Conservation (phyloP, 2,797 vertebrate genomes). For the Orestias chungarensis region DNA sequence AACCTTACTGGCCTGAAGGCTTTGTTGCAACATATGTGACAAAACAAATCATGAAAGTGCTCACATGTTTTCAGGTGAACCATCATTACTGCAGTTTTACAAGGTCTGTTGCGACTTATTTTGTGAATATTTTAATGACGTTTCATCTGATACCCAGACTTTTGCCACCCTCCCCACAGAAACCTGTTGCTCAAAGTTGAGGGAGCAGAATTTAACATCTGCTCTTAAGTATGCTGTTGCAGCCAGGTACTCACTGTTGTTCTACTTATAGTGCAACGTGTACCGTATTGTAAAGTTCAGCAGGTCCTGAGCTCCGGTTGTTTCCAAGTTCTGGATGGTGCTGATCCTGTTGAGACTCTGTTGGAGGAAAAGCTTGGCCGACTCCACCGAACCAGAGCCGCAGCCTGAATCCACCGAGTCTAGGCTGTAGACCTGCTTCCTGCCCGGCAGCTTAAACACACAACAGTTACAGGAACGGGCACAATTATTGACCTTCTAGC, state of each 20-base stretch:
- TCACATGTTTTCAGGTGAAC: no score
- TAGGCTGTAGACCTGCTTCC: constrained; percentile 82
- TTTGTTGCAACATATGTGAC: no score
- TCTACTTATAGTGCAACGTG: not conserved
- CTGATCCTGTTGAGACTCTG: constrained; percentile 91
- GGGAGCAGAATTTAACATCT: not conserved
- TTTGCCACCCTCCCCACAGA: not conserved
- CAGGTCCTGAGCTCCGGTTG: constrained; percentile 90
- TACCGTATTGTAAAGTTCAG: constrained; percentile 95
- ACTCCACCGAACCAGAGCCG: constrained; percentile 81
- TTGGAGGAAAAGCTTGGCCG: constrained; percentile 92
- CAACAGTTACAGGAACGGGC: not conserved
- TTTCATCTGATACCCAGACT: not conserved
- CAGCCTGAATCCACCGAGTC: constrained; percentile 54
- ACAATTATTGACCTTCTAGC: not conserved
- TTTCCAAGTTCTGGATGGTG: constrained; percentile 90
- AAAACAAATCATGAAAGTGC: no score
- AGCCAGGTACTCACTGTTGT: not conserved
- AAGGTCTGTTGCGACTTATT: no score
- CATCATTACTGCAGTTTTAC: no score
- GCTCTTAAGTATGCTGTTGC: not conserved
- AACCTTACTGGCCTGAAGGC: no score
- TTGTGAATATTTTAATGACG: no score
- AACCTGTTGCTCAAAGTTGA: not conserved
- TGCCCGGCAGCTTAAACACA: constrained; percentile 85